A percentile compares a stretch with the other conserved stretches of the same genome.
phyloP scores from a whole-genome alignment of 2,113 vertebrate species.

The Lepidothrix coronata region DNA sequence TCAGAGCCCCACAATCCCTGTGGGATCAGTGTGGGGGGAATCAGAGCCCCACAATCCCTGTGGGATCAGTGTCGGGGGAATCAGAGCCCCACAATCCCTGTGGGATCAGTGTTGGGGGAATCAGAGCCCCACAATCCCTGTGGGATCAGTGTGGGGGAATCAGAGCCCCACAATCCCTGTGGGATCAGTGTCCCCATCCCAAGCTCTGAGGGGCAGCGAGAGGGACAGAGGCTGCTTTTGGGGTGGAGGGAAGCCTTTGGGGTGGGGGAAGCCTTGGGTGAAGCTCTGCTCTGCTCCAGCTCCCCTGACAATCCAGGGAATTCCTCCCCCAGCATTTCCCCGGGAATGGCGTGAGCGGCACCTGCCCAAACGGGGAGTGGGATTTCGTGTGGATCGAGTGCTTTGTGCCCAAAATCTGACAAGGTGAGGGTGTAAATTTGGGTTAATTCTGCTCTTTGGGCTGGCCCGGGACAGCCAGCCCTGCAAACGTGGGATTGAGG shows the following conservation, averaged over 20 bases:
- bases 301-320: background rate
- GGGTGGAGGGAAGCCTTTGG: accelerated
- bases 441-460: background rate
- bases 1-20: too few species aligned
- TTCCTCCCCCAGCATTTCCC: background rate
- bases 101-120: background rate
- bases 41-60: too few species aligned
- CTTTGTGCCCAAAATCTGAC: background rate
- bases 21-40: background rate
- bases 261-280: accelerated
- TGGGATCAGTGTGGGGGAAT: too few species aligned
- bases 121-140: too few species aligned
- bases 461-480: background rate
- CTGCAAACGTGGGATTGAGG: background rate
- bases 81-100: too few species aligned
- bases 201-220: background rate
- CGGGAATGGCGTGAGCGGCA: background rate
- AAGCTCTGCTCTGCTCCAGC: background rate
- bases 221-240: background rate
- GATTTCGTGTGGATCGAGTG: accelerated
- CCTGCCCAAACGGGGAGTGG: accelerated
- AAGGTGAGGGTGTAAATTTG: background rate
- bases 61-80: background rate
- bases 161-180: accelerated
- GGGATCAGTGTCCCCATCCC: background rate